phyloP scores from a whole-genome alignment of 2,888 invertebrate genomes.

The Scelioninae gen. 1 region DNA sequence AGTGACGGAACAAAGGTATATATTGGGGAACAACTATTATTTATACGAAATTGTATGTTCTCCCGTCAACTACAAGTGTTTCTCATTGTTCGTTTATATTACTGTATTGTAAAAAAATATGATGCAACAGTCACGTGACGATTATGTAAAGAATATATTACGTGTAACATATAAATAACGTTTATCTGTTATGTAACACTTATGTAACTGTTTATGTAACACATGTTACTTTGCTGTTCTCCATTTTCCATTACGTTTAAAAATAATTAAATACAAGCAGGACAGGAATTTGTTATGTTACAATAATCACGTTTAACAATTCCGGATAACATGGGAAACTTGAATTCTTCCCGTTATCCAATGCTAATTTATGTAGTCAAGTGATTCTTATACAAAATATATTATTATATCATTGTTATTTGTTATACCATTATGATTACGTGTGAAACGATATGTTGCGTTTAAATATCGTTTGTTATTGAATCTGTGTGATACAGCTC shows the following conservation, averaged over 20 bases:
- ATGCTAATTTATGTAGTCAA: constrained; percentile 47
- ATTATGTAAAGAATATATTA: constrained; percentile 59
- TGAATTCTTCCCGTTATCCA: constrained; percentile 41
- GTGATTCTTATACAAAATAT: constrained; percentile 67
- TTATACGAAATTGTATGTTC: constrained; percentile 21
- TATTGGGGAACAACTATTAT: constrained; percentile 27
- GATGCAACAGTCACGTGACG: constrained; percentile 55
- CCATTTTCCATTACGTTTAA: constrained; percentile 37
- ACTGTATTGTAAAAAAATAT: constrained; percentile 56
- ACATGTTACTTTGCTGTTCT: constrained; percentile 35
- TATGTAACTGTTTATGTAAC: constrained; percentile 58
- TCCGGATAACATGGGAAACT: constrained; percentile 38
- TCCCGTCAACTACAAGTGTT: constrained; percentile 38
- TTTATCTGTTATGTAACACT: constrained; percentile 62
- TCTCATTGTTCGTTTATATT: constrained; percentile 40
- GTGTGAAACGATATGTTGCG: constrained; percentile 64
- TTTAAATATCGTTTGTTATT: constrained; percentile 61
- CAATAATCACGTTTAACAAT: constrained; percentile 63
- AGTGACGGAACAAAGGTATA: constrained; percentile 42
- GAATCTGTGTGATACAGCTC: constrained; percentile 41
- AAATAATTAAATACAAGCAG: constrained; percentile 62
- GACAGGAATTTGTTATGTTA: constrained; percentile 60
- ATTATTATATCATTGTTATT: constrained; percentile 49
- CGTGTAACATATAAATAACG: constrained; percentile 60
- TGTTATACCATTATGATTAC: constrained; percentile 49